Evolutionary conservation across 2,888 invertebrate species (phyloP).

Genomic region (Halictus quadricinctus): DNA sequence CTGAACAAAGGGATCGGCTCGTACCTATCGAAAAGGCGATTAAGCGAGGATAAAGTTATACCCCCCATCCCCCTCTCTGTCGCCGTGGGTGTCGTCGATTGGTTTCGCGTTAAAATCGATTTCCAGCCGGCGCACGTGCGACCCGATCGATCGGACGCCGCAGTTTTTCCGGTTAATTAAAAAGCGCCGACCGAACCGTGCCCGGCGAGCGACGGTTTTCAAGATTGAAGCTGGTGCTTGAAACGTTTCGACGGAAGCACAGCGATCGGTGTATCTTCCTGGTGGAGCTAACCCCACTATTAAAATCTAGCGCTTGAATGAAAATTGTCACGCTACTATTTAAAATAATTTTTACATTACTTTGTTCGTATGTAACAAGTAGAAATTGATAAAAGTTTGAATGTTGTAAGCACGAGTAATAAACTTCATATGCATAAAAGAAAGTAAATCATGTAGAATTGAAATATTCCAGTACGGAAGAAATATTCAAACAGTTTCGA

Average conservation of each 20-base stretch:
- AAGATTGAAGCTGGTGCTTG: background rate
- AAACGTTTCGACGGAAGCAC: background rate
- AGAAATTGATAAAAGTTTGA: no score
- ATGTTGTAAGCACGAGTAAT: no score
- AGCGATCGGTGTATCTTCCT: background rate
- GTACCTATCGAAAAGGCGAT: constrained; percentile 75
- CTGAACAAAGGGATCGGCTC: constrained; percentile 77
- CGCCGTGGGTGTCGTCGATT: constrained; percentile 62
- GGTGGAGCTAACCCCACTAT: background rate
- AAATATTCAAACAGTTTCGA: background rate
- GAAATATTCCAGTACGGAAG: no score
- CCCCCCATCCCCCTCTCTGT: constrained; percentile 34
- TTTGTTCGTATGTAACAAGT: background rate
- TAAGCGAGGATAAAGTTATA: constrained; percentile 73
- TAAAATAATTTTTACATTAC: no score
- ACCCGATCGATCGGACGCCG: constrained; percentile 21
- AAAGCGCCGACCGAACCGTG: background rate
- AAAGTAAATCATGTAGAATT: no score
- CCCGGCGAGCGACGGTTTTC: background rate
- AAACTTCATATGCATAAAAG: no score
- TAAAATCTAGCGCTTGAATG: no score
- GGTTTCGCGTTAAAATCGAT: constrained; percentile 56
- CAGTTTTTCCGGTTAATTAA: background rate
- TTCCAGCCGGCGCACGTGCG: constrained; percentile 38
- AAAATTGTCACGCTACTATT: no score